Conservation (phyloP, 1,140 invertebrate genomes). For the Drosophila miranda region DNA sequence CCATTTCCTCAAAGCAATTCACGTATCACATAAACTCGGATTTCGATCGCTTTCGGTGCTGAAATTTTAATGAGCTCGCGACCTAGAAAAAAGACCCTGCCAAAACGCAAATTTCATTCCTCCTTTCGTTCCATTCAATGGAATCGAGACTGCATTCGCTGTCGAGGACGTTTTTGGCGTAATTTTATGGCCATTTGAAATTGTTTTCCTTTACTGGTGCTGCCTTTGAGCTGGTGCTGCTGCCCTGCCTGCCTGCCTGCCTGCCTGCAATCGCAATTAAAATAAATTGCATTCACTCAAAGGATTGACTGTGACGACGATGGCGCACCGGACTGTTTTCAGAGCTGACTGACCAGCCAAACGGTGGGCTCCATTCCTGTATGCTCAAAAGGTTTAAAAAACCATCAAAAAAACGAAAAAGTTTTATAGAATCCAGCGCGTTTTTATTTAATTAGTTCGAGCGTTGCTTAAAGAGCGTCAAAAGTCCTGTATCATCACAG, state of each 20-base stretch:
- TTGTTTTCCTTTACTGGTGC: slow-evolving; percentile 15
- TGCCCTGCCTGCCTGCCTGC: not conserved
- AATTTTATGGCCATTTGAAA: slow-evolving; percentile 49
- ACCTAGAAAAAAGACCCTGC: slow-evolving; percentile 16
- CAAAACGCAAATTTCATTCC: slow-evolving; percentile 8
- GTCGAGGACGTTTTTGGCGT: slow-evolving; percentile 16
- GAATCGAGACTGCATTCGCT: no score
- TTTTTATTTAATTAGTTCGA: slow-evolving; percentile 2
- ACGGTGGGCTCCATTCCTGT: not conserved
- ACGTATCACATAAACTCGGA: slow-evolving; percentile 22
- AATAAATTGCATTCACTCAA: slow-evolving; percentile 64
- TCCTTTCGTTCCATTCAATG: slow-evolving; percentile 5
- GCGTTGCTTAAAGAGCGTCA: no score
- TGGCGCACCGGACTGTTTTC: not conserved
- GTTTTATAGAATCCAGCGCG: not conserved
- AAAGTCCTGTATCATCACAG: not conserved
- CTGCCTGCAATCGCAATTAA: slow-evolving; percentile 55
- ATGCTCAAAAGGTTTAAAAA: slow-evolving; percentile 21
- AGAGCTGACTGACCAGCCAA: not conserved
- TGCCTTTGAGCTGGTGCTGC: slow-evolving; percentile 18
- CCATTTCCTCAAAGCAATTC: slow-evolving; percentile 7
- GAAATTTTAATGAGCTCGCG: slow-evolving; percentile 46
- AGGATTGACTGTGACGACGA: slow-evolving; percentile 21
- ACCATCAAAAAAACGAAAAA: no score
- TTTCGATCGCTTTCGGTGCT: slow-evolving; percentile 9